These are phyloP conservation scores for Varanus salvator DNA, from an alignment of 2,113 vertebrate species.

Conservation along the genomic window DNA sequence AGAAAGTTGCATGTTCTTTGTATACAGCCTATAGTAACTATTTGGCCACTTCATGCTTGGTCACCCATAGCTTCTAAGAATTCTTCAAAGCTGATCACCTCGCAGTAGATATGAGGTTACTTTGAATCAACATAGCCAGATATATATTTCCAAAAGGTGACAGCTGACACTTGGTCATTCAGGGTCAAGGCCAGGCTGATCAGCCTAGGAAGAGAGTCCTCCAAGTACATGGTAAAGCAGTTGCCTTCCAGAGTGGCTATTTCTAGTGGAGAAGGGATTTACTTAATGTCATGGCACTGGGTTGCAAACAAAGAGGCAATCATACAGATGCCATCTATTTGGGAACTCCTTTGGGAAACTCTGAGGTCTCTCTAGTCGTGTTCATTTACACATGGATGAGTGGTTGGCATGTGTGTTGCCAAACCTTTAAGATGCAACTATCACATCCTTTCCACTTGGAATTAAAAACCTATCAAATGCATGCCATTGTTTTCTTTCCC, in stretches of 20 bases:
- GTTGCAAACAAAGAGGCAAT: neutral
- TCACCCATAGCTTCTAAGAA: neutral
- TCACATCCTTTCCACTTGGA: slow-evolving; percentile 29
- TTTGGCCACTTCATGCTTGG: too few relatives aligned
- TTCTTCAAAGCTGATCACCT: neutral
- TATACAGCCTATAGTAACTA: too few relatives aligned
- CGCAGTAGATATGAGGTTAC: neutral
- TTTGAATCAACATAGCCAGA: too few relatives aligned
- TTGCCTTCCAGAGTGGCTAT: neutral
- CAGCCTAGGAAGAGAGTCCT: neutral
- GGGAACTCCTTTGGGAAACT: neutral
- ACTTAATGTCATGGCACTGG: neutral
- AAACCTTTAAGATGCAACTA: neutral
- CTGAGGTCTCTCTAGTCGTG: neutral
- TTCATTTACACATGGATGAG: neutral
- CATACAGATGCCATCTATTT: neutral
- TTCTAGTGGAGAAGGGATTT: neutral
- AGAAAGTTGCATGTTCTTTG: too few relatives aligned
- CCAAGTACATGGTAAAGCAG: too few relatives aligned
- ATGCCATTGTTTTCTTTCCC: neutral
- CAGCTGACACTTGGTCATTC: neutral
- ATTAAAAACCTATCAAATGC: neutral
- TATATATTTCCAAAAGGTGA: neutral
- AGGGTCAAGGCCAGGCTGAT: neutral
- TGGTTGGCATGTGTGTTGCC: neutral